Evolutionary conservation across 1,140 invertebrate genomes (phyloP).

Genomic region (Zeugodacus cucurbitae): DNA sequence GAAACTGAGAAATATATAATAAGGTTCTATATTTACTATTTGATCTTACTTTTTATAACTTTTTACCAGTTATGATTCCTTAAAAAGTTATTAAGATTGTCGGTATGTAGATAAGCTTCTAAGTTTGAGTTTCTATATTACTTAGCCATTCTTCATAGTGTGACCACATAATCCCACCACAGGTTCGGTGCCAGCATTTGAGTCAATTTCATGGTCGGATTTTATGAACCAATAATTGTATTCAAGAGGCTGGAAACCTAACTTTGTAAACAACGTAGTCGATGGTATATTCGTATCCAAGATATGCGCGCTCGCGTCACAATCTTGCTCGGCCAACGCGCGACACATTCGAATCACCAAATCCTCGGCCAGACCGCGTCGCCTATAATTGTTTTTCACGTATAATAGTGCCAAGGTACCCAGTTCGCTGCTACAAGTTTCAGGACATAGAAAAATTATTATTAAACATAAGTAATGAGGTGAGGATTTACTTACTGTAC

Average conservation of each 20-base stretch:
- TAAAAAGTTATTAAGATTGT: too few species aligned
- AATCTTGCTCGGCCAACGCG: background rate
- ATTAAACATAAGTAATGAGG: background rate
- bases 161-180: background rate
- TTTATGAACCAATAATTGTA: constrained; percentile 7
- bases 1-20: too few species aligned
- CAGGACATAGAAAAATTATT: background rate
- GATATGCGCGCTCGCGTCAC: background rate
- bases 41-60: too few species aligned
- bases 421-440: background rate
- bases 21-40: too few species aligned
- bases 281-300: background rate
- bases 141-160: background rate
- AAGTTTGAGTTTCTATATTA: too few species aligned
- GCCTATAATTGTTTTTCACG: background rate
- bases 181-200: background rate
- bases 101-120: too few species aligned
- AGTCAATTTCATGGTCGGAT: background rate
- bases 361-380: background rate
- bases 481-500: background rate
- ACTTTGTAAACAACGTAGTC: background rate
- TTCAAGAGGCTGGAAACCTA: background rate
- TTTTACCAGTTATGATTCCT: too few species aligned
- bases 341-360: background rate
- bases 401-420: background rate